Conservation (phyloP, 2,113 vertebrate genomes). For the Corvus hawaiiensis region DNA sequence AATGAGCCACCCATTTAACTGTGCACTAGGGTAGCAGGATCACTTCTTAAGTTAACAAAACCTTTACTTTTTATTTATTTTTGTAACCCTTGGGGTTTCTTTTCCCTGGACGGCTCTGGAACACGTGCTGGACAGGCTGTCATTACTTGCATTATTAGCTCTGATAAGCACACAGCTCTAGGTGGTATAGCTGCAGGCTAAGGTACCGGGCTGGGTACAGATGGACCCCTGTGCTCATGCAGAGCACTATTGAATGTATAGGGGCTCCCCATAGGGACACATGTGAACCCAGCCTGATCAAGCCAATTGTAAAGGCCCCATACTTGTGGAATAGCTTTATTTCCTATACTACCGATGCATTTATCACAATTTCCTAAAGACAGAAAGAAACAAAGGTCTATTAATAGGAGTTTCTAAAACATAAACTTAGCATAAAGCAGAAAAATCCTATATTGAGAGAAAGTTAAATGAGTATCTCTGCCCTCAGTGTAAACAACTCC, state of each 20-base stretch:
- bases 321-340: neutral
- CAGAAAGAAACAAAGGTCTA: neutral
- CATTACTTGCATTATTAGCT: conserved; percentile 40
- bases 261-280: conserved; percentile 43
- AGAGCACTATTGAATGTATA: conserved; percentile 30
- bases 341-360: neutral
- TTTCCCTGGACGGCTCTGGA: neutral
- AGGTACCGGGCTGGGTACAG: conserved; percentile 24
- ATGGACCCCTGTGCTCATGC: conserved; percentile 23
- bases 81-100: conserved; percentile 15
- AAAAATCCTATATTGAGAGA: neutral
- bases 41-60: conserved; percentile 41
- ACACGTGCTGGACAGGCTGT: conserved; percentile 51
- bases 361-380: neutral
- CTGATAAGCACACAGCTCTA: conserved; percentile 43
- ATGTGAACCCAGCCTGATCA: neutral
- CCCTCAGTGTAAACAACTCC: neutral
- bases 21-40: neutral
- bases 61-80: neutral
- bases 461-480: neutral
- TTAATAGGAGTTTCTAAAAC: neutral
- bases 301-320: neutral
- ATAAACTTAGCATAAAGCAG: neutral
- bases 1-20: neutral
- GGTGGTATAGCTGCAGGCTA: conserved; percentile 59